phyloP scores from a whole-genome alignment of 2,797 vertebrate species.

The Neosilurus mollespiculum region DNA sequence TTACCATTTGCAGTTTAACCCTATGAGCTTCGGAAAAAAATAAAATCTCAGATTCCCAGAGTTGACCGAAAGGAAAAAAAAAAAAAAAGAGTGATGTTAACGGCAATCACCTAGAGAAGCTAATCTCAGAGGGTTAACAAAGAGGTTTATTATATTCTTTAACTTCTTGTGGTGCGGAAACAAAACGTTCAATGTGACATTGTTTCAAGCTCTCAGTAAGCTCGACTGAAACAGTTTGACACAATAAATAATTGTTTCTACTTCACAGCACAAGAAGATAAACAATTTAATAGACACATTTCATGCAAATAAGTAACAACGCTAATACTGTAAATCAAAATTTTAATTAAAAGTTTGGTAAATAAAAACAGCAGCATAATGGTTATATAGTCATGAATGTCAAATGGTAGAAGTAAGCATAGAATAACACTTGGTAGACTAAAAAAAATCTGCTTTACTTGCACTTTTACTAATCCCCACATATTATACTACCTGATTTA shows the following conservation, averaged over 20 bases:
- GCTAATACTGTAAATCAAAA: slow-evolving; percentile 78
- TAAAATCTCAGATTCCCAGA: neutral
- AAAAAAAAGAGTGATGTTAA: too few species aligned
- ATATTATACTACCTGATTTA: slow-evolving; percentile 56
- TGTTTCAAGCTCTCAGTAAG: slow-evolving; percentile 52
- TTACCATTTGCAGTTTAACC: slow-evolving; percentile 84
- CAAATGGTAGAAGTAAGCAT: slow-evolving; percentile 75
- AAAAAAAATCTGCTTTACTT: slow-evolving; percentile 58
- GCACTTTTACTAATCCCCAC: slow-evolving; percentile 68
- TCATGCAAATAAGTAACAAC: slow-evolving; percentile 81
- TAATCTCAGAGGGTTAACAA: slow-evolving; percentile 76
- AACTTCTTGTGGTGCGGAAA: slow-evolving; percentile 69
- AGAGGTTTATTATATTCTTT: slow-evolving; percentile 73
- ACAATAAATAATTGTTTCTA: slow-evolving; percentile 53
- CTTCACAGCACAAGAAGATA: slow-evolving; percentile 70
- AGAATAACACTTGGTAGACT: slow-evolving; percentile 73
- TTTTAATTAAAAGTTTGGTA: slow-evolving; percentile 82
- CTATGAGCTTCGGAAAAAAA: slow-evolving; percentile 60
- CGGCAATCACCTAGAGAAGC: too few species aligned
- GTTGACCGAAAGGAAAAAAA: neutral
- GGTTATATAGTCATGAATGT: slow-evolving; percentile 74
- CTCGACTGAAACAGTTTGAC: slow-evolving; percentile 44
- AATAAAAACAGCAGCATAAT: slow-evolving; percentile 83
- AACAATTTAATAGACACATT: slow-evolving; percentile 73
- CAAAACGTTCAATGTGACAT: slow-evolving; percentile 61